phyloP scores from a whole-genome alignment of 2,797 vertebrate species.

The Coracias cyanogaster region DNA sequence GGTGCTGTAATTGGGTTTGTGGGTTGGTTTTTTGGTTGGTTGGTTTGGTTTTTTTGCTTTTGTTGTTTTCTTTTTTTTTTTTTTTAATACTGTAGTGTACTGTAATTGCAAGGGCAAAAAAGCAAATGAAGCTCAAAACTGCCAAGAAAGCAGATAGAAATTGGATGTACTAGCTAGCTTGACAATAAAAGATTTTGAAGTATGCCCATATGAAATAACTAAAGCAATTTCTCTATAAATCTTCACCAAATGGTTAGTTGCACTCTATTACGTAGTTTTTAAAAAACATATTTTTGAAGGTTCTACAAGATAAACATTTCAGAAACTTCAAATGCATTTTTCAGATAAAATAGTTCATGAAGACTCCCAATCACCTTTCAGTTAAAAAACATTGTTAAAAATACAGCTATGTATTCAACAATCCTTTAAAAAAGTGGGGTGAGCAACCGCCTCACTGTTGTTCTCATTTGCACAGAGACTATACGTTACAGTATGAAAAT shows the following conservation, averaged over 20 bases:
- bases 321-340: neutral
- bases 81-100: neutral
- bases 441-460: neutral
- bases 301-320: neutral
- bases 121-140: neutral
- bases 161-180: neutral
- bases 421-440: neutral
- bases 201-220: neutral
- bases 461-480: neutral
- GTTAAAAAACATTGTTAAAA: neutral
- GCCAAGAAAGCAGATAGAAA: conserved; percentile 8
- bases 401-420: neutral
- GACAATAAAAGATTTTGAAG: neutral
- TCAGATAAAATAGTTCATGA: neutral
- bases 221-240: neutral
- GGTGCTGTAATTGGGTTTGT: neutral
- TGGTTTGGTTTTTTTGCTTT: neutral
- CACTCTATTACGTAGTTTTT: neutral
- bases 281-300: neutral
- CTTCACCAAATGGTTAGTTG: neutral
- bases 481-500: neutral
- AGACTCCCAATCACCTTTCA: neutral
- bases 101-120: neutral
- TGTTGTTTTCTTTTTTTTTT: neutral
- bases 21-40: too few relatives aligned